Percentiles rank a stretch among this genome's conserved stretches.
phyloP scores from a whole-genome alignment of 2,113 vertebrate genomes.

The Parus major region DNA sequence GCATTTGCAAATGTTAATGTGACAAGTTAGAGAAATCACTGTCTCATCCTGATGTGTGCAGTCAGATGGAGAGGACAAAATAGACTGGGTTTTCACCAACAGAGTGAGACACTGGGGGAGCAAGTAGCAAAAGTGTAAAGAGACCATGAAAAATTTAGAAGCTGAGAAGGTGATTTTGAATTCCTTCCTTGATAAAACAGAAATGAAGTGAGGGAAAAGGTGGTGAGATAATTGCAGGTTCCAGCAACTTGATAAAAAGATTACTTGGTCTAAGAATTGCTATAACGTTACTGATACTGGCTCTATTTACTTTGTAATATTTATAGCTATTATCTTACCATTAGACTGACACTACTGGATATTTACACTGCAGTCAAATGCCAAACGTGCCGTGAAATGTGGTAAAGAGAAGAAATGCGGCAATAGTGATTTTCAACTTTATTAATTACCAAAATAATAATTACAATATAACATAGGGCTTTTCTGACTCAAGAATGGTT shows the following conservation, averaged over 20 bases:
- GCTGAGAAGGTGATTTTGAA: neutral
- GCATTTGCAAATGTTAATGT: neutral
- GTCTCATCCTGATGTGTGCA: neutral
- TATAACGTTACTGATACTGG: neutral
- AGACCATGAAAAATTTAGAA: neutral
- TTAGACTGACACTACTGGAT: neutral
- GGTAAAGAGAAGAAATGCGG: neutral
- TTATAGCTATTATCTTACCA: neutral
- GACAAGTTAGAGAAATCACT: neutral
- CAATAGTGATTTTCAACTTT: neutral
- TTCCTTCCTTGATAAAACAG: neutral
- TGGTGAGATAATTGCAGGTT: neutral
- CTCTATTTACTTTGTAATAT: neutral
- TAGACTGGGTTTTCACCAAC: neutral
- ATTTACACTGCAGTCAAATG: constrained; percentile 19
- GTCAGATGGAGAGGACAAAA: neutral
- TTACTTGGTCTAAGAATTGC: neutral
- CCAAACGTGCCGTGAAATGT: neutral
- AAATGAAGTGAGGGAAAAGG: neutral
- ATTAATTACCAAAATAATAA: neutral
- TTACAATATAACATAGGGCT: neutral
- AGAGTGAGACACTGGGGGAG: neutral
- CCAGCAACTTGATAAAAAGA: neutral
- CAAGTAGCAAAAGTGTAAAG: neutral
- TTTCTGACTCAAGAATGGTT: neutral